Percentiles rank a stretch among this genome's conserved stretches.
Conservation (phyloP, 92 coral and sea anemone species). For the Blastomussa wellsi region DNA sequence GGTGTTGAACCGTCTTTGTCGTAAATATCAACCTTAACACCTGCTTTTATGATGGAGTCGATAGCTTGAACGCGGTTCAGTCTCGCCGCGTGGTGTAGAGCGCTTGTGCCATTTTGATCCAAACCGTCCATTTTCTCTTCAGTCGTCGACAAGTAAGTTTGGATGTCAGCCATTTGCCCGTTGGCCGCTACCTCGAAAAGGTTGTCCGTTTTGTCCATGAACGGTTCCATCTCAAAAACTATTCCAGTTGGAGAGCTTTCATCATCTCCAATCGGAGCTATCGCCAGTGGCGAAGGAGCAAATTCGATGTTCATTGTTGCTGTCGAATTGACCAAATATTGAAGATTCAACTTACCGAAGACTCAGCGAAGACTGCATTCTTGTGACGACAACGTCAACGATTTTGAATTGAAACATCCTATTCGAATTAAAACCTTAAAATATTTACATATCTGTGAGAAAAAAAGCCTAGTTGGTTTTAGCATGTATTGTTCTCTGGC, state of each 20-base stretch:
- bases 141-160: slow-evolving; percentile 5
- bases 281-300: slow-evolving; percentile 25
- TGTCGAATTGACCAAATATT: neutral
- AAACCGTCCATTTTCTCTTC: neutral
- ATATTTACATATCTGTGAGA: neutral
- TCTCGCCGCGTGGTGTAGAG: slow-evolving; percentile 73
- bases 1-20: slow-evolving; percentile 58
- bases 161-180: slow-evolving; percentile 17
- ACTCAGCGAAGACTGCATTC: neutral
- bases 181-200: slow-evolving; percentile 24
- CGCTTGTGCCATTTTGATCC: slow-evolving; percentile 58
- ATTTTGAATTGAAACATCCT: neutral
- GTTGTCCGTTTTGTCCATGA: neutral
- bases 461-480: neutral
- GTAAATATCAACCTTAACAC: slow-evolving; percentile 48
- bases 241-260: neutral
- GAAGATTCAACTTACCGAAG: neutral
- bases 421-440: neutral
- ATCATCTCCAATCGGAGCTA: neutral
- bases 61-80: slow-evolving; percentile 48
- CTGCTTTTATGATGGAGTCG: slow-evolving; percentile 39
- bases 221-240: slow-evolving; percentile 13
- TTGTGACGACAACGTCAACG: neutral
- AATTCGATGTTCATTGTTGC: neutral
- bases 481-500: neutral